Evolutionary conservation across 2,113 vertebrate species (phyloP).

Genomic region (Ursus arctos): DNA sequence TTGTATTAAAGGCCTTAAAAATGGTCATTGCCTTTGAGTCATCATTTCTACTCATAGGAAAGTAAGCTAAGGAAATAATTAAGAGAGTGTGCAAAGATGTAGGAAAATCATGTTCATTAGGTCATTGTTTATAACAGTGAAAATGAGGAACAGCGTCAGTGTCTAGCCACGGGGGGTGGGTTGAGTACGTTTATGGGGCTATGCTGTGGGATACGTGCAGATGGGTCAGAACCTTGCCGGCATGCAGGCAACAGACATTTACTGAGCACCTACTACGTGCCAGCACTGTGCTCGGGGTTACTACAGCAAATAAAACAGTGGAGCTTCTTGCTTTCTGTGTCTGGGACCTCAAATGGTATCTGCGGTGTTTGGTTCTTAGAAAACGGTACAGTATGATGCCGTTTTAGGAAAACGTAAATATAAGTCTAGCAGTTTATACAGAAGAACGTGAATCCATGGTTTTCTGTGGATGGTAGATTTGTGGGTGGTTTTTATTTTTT

Average conservation of each 20-base stretch:
- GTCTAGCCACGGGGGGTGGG: not conserved
- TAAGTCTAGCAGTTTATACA: not conserved
- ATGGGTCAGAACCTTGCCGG: not conserved
- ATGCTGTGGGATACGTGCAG: rapidly evolving
- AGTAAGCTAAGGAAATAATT: constrained; percentile 10
- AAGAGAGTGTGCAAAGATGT: not conserved
- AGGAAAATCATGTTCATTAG: not conserved
- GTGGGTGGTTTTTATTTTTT: not conserved
- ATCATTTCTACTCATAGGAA: not conserved
- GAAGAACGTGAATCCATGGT: not conserved
- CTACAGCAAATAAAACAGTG: not conserved
- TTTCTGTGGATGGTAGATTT: not conserved
- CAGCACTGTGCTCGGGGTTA: rapidly evolving
- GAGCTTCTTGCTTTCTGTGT: not conserved
- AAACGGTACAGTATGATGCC: not conserved
- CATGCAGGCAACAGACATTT: not conserved
- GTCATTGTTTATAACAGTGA: not conserved
- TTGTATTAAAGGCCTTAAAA: not conserved
- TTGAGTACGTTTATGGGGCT: rapidly evolving
- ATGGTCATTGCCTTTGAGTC: not conserved
- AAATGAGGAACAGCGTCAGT: not conserved
- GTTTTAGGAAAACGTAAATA: not conserved
- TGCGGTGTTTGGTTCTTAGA: not conserved
- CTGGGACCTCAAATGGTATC: not conserved
- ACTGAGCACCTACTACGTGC: not conserved